Evolutionary conservation across 1,140 invertebrate species (phyloP).

Genomic region (Helicorthomorpha holstii): DNA sequence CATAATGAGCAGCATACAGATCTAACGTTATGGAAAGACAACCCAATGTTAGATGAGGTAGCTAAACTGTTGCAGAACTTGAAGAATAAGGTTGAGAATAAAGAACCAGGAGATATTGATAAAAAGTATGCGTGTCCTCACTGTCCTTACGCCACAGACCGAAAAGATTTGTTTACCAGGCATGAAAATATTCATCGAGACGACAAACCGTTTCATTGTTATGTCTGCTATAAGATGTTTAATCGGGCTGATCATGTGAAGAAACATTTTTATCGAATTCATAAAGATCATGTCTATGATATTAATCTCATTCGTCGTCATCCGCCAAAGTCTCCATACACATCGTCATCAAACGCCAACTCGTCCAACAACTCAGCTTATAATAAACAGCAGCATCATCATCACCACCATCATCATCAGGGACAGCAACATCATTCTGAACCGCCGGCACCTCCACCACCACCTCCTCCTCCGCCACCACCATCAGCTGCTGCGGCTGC

Average conservation of each 20-base stretch:
- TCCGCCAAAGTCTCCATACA: slow-evolving; percentile 1
- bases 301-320: slow-evolving; percentile 52
- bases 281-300: slow-evolving; percentile 66
- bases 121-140: slow-evolving; percentile 69
- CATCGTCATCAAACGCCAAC: not conserved
- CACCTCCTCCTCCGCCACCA: slow-evolving; percentile 6
- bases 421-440: too few species aligned
- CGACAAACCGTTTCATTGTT: slow-evolving; percentile 84
- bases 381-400: too few species aligned
- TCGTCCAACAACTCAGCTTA: too few species aligned
- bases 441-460: slow-evolving; percentile 9
- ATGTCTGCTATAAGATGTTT: slow-evolving; percentile 77
- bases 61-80: slow-evolving; percentile 47
- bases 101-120: slow-evolving; percentile 17
- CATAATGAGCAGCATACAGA: slow-evolving; percentile 29
- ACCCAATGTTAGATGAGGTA: slow-evolving; percentile 53
- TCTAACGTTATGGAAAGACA: slow-evolving; percentile 40
- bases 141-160: slow-evolving; percentile 76
- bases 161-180: slow-evolving; percentile 80
- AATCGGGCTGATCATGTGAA: slow-evolving; percentile 89
- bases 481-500: too few species aligned
- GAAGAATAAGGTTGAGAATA: slow-evolving; percentile 39
- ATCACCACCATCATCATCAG: too few species aligned
- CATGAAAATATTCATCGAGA: slow-evolving; percentile 92
- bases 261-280: slow-evolving; percentile 81